phyloP scores from a whole-genome alignment of 2,113 vertebrate genomes.

The Gopherus evgoodei region DNA sequence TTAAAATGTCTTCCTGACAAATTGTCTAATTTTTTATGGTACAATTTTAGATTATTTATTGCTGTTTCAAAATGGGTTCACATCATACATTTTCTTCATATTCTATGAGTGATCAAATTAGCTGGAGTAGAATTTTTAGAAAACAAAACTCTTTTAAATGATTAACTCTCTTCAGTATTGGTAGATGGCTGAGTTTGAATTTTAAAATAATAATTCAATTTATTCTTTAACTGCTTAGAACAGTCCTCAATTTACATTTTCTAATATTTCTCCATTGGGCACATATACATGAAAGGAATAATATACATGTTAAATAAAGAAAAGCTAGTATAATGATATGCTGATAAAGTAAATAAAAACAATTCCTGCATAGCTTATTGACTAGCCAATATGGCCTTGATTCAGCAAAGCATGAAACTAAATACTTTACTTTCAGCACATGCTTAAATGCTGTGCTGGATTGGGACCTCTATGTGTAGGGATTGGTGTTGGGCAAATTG shows the following conservation, averaged over 20 bases:
- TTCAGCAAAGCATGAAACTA: not conserved
- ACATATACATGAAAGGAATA: not conserved
- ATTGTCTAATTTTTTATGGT: conserved; percentile 37
- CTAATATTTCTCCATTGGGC: conserved; percentile 10
- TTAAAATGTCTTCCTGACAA: conserved; percentile 43
- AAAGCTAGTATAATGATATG: not conserved
- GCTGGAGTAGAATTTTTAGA: conserved; percentile 34
- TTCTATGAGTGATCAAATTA: conserved; percentile 52
- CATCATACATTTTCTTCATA: conserved; percentile 62
- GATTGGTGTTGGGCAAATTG: no score
- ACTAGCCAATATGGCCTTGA: not conserved
- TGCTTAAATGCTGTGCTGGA: not conserved
- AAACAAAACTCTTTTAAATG: conserved; percentile 45
- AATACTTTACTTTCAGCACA: not conserved
- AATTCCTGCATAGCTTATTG: not conserved
- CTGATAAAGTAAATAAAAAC: not conserved
- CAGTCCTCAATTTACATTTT: conserved; percentile 43
- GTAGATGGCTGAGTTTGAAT: conserved; percentile 12
- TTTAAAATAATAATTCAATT: conserved; percentile 27
- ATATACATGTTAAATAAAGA: not conserved
- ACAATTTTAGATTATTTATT: conserved; percentile 55
- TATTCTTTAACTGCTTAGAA: conserved; percentile 31
- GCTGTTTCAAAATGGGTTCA: conserved; percentile 52
- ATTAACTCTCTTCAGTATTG: conserved; percentile 28
- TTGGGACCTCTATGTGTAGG: not conserved